These are phyloP conservation scores for Megaceryle alcyon DNA, from an alignment of 2,797 vertebrate species.

Conservation along the genomic window DNA sequence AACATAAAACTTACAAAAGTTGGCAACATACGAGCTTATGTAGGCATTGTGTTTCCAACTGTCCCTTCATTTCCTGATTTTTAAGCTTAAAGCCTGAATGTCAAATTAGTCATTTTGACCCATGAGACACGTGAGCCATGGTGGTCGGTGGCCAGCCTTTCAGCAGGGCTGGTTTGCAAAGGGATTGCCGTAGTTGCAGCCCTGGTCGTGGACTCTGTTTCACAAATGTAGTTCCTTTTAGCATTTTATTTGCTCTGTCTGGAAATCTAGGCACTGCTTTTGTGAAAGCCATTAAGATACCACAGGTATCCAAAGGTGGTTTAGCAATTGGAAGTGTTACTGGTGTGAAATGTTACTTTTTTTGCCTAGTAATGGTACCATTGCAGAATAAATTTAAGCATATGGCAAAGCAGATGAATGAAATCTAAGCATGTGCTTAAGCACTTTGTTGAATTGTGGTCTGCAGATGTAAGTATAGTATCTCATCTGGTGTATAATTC, in stretches of 20 bases:
- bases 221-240: background rate
- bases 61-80: background rate
- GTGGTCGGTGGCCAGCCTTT: background rate
- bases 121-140: accelerated
- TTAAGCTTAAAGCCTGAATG: background rate
- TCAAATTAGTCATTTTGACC: accelerated
- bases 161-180: background rate
- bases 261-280: background rate
- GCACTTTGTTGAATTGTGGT: background rate
- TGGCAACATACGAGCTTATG: background rate
- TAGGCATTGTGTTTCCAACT: background rate
- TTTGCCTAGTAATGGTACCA: background rate
- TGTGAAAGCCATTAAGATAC: background rate
- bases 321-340: background rate
- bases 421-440: background rate
- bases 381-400: background rate
- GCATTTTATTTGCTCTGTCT: background rate
- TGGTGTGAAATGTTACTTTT: background rate
- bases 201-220: background rate
- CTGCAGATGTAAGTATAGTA: background rate
- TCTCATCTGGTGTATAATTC: background rate
- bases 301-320: background rate
- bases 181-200: background rate
- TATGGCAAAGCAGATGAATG: background rate
- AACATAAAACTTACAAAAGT: background rate